Base-by-base conservation (phyloP, 2,888 invertebrate genomes). In the Temnothorax unifasciatus region DNA sequence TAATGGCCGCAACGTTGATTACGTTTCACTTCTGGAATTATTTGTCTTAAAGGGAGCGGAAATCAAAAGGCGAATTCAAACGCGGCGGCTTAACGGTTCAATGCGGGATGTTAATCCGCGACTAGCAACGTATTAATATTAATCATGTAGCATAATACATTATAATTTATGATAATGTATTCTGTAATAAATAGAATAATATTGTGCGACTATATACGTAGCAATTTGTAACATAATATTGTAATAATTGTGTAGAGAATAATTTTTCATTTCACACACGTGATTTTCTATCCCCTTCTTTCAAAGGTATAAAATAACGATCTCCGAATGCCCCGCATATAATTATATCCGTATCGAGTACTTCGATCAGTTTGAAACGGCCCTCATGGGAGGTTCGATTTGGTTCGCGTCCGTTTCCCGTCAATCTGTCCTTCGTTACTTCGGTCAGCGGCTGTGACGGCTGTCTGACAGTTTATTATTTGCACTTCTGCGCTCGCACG, bases 401-500 rank as follows among this genome's bases (percentile, higher is more conserved):
- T 59, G 25, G 18, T 34, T 61, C 13, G 15, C 34, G 25, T 59
- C 61, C 71, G 59, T 71, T 81, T 61, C 41, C 59, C 25, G 71
- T 71, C 79, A 81, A 71, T 81, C 59, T 61, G 38, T 38, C 52
- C 34, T 77, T 77, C 61, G 21, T 38, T 68, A 38, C 34, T 64
- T 50, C 82, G 76, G 44, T 63, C 74, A 76, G 79, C 63, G 29
- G 29, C 59, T 64, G 77, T 86, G 50, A 82, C 13, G 47, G n/a
- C 34, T 9, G 34, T 29, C 41, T 66, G 83, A 77, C 83, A 77
- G 79, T 61, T 85, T 38, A 29, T 73, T 83, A 82, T 88, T 86
- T 86, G 87, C 89, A 82, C 85, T 89, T 87, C 88, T 88, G 89
- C 91, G 90, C 92, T 93, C 92, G 91, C 92, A 86, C 90, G 86